Conservation (phyloP, 2,888 invertebrate species). For the Cancer borealis region DNA sequence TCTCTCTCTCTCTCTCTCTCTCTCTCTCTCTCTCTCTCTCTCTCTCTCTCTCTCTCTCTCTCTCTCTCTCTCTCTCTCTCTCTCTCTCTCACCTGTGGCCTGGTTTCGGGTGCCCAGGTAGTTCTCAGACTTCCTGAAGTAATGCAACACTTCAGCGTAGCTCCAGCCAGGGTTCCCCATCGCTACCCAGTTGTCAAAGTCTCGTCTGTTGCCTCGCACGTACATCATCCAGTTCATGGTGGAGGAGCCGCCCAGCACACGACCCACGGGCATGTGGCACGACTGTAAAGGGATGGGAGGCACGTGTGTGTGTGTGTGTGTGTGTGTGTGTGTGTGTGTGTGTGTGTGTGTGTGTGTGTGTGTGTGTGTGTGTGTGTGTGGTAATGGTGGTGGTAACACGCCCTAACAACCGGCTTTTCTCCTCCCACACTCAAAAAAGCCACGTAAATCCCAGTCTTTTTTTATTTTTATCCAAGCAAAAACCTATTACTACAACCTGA, state of each 20-base stretch:
- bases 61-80: conserved; percentile 11
- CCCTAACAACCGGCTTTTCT: too few relatives aligned
- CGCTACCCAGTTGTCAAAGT: conserved; percentile 92
- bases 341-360: too few relatives aligned
- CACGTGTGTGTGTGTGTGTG: not conserved
- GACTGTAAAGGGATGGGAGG: not conserved
- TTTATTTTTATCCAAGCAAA: too few relatives aligned
- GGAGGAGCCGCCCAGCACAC: conserved; percentile 89
- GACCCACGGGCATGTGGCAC: conserved; percentile 78
- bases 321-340: not conserved
- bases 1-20: not conserved
- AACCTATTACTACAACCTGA: too few relatives aligned
- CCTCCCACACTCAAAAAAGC: too few relatives aligned
- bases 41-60: conserved; percentile 36
- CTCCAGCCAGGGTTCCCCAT: conserved; percentile 93
- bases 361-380: not conserved
- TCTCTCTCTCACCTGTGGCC: conserved; percentile 52
- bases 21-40: conserved; percentile 14
- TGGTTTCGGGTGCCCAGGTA: conserved; percentile 43
- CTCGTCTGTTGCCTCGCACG: conserved; percentile 91
- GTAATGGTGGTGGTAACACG: too few relatives aligned
- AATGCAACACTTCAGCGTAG: conserved; percentile 89
- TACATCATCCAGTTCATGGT: conserved; percentile 97
- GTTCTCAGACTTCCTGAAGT: conserved; percentile 92
- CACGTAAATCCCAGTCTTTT: too few relatives aligned